phyloP scores from a whole-genome alignment of 92 coral and sea anemone species.

The Meandrina meandrites region DNA sequence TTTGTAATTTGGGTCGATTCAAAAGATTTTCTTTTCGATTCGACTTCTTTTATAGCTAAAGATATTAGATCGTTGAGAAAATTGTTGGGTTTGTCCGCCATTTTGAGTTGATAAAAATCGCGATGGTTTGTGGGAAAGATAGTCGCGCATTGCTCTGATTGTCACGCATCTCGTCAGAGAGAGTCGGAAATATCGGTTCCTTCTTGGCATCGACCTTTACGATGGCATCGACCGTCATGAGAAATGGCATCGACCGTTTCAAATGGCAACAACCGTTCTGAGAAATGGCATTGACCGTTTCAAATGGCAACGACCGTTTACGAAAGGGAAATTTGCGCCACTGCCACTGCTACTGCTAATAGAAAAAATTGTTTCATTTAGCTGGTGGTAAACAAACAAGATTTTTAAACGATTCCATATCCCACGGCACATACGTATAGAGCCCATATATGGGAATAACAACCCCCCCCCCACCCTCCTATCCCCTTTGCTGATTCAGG shows the following conservation, averaged over 20 bases:
- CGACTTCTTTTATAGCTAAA: conserved; percentile 8
- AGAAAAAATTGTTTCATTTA: too few relatives aligned
- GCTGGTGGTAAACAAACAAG: too few relatives aligned
- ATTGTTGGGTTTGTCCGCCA: conserved; percentile 13
- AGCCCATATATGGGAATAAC: too few relatives aligned
- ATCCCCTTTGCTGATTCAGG: too few relatives aligned
- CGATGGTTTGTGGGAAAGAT: conserved; percentile 2
- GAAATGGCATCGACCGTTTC: not conserved
- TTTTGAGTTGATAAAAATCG: conserved; percentile 3
- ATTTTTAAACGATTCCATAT: too few relatives aligned
- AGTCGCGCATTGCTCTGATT: not conserved
- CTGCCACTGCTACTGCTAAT: too few relatives aligned
- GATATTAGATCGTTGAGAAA: conserved; percentile 10
- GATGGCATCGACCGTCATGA: conserved; percentile 5
- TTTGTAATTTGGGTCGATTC: conserved; percentile 11
- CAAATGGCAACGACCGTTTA: conserved; percentile 40
- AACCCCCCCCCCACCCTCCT: too few relatives aligned
- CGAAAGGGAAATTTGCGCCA: conserved; percentile 21
- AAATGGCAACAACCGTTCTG: conserved; percentile 20
- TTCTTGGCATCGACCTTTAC: conserved; percentile 8
- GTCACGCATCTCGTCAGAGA: conserved; percentile 12
- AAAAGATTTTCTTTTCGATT: conserved; percentile 1
- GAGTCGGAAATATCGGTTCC: conserved; percentile 12
- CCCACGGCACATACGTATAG: too few relatives aligned
- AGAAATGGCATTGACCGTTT: conserved; percentile 23